Conservation (phyloP, 2,113 vertebrate species). For the Brachypodius melanocephalos region DNA sequence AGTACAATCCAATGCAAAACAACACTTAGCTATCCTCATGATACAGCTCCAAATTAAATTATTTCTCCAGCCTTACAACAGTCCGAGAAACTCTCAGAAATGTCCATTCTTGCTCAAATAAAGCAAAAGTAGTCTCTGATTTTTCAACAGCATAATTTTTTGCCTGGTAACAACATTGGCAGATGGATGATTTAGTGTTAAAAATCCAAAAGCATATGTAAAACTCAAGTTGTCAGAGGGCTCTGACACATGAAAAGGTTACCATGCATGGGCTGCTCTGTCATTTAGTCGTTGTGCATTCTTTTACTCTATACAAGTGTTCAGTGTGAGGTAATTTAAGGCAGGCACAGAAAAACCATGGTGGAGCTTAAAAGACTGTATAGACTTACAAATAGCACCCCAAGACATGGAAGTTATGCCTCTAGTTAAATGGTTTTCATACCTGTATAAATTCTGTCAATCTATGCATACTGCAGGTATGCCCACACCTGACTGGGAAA, state of each 20-base stretch:
- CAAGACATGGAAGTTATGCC: not conserved
- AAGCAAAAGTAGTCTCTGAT: not conserved
- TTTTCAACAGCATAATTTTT: not conserved
- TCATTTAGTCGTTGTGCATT: not conserved
- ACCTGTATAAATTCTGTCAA: not conserved
- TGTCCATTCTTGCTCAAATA: not conserved
- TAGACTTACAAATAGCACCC: not conserved
- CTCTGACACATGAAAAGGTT: conserved; percentile 16
- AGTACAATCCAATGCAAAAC: not conserved
- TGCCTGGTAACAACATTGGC: not conserved
- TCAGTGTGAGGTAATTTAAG: not conserved
- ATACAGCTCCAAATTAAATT: not conserved
- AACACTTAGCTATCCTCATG: not conserved
- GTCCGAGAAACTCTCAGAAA: not conserved
- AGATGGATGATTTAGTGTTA: conserved; percentile 3
- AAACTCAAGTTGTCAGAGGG: conserved; percentile 13
- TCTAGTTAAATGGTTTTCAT: not conserved
- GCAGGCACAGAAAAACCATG: not conserved
- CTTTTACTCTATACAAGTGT: not conserved
- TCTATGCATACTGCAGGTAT: not conserved
- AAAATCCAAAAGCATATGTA: conserved; percentile 11
- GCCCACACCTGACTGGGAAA: not conserved
- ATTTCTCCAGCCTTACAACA: not conserved
- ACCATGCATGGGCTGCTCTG: not conserved
- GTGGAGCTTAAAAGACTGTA: not conserved